Evolutionary conservation across 2,113 vertebrate species (phyloP), one percentile per base, ranked within the genome.

Genomic region (Halcyon senegalensis): DNA sequence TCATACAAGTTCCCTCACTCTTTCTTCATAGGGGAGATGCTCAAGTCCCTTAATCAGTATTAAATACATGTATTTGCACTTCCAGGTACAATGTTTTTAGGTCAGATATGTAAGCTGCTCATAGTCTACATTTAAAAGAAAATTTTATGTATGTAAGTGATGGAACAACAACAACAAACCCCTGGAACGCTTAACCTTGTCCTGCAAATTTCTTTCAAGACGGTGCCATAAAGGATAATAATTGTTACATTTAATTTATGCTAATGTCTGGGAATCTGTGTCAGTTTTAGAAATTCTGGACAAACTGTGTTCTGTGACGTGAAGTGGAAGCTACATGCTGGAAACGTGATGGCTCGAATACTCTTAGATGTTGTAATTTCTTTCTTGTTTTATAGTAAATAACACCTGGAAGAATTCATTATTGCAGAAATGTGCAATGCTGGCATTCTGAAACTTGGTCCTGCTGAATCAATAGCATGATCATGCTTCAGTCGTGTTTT

Each of bases 91-190:
- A 39, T 72, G 44, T 74, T 95, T 93, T 91, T 74, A 35, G 18
- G 53, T 84, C 88, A 93, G 81, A 58, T 93, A 64, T 87, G 28
- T 88, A 92, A 96, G 89, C 39, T 87, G 51, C 53, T 94, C 59
- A 87, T 94, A 95, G 69, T 72, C 85, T 91, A 91, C 68, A 50
- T 63, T 93, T 93, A 69, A 76, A 91, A 75, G 43, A 89, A 44
- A 69, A 91, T 85, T 46, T 37, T 67, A n/a, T 78, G 33, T 81
- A 25, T 62, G 7, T 31, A 20, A 35, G n/a, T n/a, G n/a, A n/a
- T n/a, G n/a, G n/a, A n/a, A n/a, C 35, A 35, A 7, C 35, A 95
- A 85, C 39, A 80, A 76, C 72, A 70, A 87, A 68, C 70, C 56
- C 16, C 56, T 76, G 37, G 35, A 46, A 41, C 74, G 5, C 46